Conservation (phyloP, 2,113 vertebrate species). For the Butastur rufipennis region DNA sequence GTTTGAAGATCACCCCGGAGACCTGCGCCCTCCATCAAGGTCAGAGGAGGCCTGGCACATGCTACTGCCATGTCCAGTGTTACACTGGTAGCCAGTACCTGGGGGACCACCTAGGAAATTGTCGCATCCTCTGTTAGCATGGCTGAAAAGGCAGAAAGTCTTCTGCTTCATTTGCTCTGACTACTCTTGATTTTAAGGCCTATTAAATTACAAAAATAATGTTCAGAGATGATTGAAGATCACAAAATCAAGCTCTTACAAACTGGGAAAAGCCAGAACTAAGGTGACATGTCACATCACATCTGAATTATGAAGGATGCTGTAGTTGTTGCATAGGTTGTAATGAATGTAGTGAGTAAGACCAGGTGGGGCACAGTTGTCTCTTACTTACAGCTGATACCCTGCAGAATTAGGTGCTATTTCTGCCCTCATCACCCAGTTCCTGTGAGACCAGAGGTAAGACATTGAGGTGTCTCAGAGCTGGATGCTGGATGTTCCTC, state of each 20-base stretch:
- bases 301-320: neutral
- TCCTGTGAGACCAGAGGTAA: neutral
- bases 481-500: neutral
- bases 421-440: neutral
- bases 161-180: neutral
- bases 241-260: neutral
- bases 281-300: neutral
- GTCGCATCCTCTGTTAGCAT: neutral
- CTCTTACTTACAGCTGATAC: neutral
- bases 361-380: too few relatives aligned
- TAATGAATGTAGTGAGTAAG: neutral
- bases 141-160: neutral
- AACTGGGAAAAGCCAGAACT: neutral
- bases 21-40: neutral
- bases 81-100: neutral
- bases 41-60: neutral
- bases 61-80: neutral
- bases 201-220: neutral
- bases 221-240: neutral
- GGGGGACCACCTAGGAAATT: neutral
- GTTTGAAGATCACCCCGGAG: neutral
- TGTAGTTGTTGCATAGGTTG: neutral
- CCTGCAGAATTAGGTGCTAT: neutral
- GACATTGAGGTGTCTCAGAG: neutral
- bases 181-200: neutral